These are phyloP conservation scores for Spongia lamella DNA, from an alignment of 37 sponge, comb jelly and placozoan species.

Conservation along the genomic window DNA sequence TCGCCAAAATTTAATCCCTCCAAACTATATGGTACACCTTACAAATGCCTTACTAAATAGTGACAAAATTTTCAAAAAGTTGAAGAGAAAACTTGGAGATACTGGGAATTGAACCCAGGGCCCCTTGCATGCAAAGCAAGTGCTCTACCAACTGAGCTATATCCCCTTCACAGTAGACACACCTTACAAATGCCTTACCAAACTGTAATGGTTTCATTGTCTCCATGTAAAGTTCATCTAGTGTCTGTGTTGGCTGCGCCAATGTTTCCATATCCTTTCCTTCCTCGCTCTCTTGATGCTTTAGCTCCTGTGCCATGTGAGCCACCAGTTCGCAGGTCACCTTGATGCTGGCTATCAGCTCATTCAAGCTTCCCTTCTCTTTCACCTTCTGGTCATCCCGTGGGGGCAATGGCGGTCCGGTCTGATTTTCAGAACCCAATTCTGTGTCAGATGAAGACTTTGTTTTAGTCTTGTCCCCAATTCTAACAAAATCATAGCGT, in stretches of 20 bases:
- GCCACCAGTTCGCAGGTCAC: no score
- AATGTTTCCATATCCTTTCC: no score
- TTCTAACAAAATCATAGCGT: no score
- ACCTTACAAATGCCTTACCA: constrained; percentile 44
- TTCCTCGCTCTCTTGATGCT: not conserved
- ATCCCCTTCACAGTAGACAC: no score
- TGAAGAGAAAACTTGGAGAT: not conserved
- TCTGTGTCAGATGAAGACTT: no score
- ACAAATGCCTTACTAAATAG: no score
- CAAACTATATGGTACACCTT: no score
- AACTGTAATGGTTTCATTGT: constrained; percentile 83
- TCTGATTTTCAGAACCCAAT: not conserved
- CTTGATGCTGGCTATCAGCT: not conserved
- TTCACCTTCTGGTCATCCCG: not conserved
- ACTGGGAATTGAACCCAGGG: not conserved
- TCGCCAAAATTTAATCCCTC: no score
- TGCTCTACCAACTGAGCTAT: not conserved
- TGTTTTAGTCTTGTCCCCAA: no score
- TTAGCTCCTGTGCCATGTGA: no score
- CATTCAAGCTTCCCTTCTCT: constrained; percentile 1
- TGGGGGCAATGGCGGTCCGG: not conserved
- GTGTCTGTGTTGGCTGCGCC: not conserved
- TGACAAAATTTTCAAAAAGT: no score
- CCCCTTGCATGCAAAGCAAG: not conserved
- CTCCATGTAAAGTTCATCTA: constrained; percentile 57